A percentile compares a stretch with the other conserved stretches of the same genome.
phyloP scores from a whole-genome alignment of 2,113 vertebrate genomes.

The Crocuta crocuta region DNA sequence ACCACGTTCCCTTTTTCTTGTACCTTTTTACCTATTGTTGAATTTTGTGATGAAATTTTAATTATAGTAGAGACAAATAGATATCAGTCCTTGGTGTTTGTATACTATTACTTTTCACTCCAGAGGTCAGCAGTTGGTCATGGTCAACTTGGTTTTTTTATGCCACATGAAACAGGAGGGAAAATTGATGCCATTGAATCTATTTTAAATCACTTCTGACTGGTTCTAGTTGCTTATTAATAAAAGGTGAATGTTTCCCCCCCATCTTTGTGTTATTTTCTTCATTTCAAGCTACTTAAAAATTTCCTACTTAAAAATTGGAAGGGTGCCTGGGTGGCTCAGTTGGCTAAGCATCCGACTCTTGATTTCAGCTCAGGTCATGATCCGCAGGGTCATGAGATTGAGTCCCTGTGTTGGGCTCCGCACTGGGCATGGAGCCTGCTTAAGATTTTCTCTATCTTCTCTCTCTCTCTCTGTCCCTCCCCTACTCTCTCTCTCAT shows the following conservation, averaged over 20 bases:
- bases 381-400: too few species aligned
- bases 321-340: background rate
- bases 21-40: background rate
- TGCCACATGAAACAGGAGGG: background rate
- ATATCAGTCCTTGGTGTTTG: background rate
- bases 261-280: slow-evolving; percentile 14
- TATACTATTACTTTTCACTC: background rate
- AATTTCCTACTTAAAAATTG: background rate
- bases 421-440: too few species aligned
- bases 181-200: slow-evolving; percentile 28
- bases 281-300: background rate
- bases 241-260: background rate
- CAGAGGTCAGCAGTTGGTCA: background rate
- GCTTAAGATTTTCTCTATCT: too few species aligned
- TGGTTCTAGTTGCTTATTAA: slow-evolving; percentile 2
- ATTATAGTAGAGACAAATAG: slow-evolving; percentile 8
- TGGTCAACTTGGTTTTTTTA: background rate
- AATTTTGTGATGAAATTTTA: slow-evolving; percentile 51
- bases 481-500: too few species aligned
- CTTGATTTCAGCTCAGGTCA: too few species aligned
- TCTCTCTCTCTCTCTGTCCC: too few species aligned
- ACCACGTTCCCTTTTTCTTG: background rate
- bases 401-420: too few species aligned
- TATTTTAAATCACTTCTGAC: slow-evolving; percentile 48
- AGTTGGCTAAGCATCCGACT: too few species aligned